Base-by-base conservation (phyloP, 1,140 invertebrate species). In the Choristoneura fumiferana region DNA sequence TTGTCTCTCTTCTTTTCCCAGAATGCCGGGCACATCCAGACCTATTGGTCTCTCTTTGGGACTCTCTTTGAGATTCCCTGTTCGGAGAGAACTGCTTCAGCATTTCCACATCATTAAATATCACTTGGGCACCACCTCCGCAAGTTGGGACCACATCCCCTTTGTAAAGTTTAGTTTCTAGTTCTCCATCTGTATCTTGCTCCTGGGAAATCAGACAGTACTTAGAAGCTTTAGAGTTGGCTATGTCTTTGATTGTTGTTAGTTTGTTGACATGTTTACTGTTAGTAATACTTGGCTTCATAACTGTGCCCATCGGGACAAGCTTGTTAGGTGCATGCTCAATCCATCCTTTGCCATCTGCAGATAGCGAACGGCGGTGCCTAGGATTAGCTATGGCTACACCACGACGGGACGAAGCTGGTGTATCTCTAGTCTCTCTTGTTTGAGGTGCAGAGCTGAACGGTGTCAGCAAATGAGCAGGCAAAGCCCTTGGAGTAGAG, bases 61-160 rank as follows among this genome's bases (percentile, higher is more conserved):
- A 65, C 1, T 69, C 59, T 0, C 73, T 74, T 3, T 81, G 65
- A 1, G 63, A 58, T 0, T 77, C 76, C 18, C 60, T 65, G 9
- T 86, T 92, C 2, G 97, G 97, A 0, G 96, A 97, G 65, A 92
- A 91, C 80, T 98, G 97, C 69, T 94, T 95, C 4, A 99, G 83
- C 64, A 94, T 94, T 89, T 99, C 98, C 1, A 99, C 95, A 86
- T 99, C 98, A 68, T 96, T 96, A 72, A 99, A 98, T 17, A 99
- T 94, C 0, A 99, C 97, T 77, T 98, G 96, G 1, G 96, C 95
- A 0, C 98, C 98, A 6, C 98, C 98, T 10, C 95, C 95, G 60
- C 94, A 94, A 0, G 98, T 99, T 8, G 96, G 96, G 10, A 98
- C 91, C 22, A 99, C 95, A 84, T 99, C 96, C 39, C 94, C 97